A percentile compares a stretch with the other conserved stretches of the same genome.
phyloP scores from a whole-genome alignment of 2,888 invertebrate genomes.

The Ctenicera cuprea region DNA sequence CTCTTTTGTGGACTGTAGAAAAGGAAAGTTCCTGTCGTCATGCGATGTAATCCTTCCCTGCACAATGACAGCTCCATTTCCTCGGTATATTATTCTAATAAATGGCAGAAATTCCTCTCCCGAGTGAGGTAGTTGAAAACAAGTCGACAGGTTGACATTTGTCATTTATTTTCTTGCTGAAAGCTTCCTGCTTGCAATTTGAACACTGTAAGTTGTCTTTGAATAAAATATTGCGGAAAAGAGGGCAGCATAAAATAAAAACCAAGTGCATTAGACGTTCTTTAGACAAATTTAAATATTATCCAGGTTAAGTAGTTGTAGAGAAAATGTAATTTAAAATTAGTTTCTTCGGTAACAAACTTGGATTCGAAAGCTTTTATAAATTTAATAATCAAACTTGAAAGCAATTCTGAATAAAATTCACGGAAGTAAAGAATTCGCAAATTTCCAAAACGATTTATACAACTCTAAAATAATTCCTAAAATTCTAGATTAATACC shows the following conservation, averaged over 20 bases:
- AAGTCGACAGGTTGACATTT: conserved; percentile 30
- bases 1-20: conserved; percentile 2
- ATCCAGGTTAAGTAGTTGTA: too few species aligned
- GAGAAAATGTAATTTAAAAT: too few species aligned
- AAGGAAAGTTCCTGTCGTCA: conserved; percentile 17
- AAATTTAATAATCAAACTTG: too few species aligned
- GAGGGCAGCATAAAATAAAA: background rate
- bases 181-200: conserved; percentile 22
- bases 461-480: too few species aligned
- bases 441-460: too few species aligned
- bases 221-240: conserved; percentile 8
- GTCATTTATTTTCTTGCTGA: conserved; percentile 26
- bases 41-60: conserved; percentile 24
- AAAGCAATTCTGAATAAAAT: too few species aligned
- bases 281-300: too few species aligned
- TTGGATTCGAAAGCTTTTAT: too few species aligned
- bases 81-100: conserved; percentile 30
- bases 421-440: too few species aligned
- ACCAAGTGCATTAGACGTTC: too few species aligned
- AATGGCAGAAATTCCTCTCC: conserved; percentile 28
- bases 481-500: too few species aligned
- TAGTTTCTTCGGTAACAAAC: too few species aligned
- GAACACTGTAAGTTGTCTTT: conserved; percentile 15
- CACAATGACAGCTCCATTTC: conserved; percentile 33
- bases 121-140: conserved; percentile 30